Base-by-base conservation (phyloP, 2,113 vertebrate species). In the Ursus arctos region DNA sequence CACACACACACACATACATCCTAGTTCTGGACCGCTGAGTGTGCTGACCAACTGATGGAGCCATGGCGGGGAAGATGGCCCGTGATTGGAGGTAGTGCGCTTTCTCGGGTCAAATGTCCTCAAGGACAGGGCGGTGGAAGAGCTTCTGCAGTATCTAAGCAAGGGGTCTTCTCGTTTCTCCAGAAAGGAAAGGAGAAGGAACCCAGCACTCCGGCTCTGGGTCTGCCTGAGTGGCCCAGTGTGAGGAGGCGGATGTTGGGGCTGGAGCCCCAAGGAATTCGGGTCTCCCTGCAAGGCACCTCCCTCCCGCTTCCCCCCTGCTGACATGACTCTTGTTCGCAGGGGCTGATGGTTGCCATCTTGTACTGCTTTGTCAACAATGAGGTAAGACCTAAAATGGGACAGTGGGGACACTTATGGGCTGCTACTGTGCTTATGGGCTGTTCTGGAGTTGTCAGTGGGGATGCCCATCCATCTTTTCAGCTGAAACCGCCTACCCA, bases 281-380 rank as follows among this genome's bases (percentile, higher is more conserved):
- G 83, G 43, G 22, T 21, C 55, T 28, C 55, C n/a, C 82, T 72
- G 14, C 40, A 24, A 4, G 82, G 22, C 0, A 0, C 21, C 8
- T 57, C 28, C 88, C 12, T 81, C 49, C 47, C 0, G 0, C 61
- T 59, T 55, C 61, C 55, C 84, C 22, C 36, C 57, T 74, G 92
- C 47, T 98, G 36, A 98, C 2, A 0, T 1, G 22, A 36, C 95
- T 87, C 97, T 98, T 72, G 1, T 83, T 98, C 98, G 80, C 97
- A 99, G 99, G 99, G 99, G 76, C 98, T 99, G 97, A 99, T 99
- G 98, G 99, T 99, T 97, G 99, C 99, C 92, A 95, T 99, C 97
- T 98, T 99, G 49, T 99, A 99, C 98, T 99, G 99, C 97, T 99
- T 99, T 98, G 98, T 99, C 98, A 99, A 99, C 98, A 99, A 98